Conservation (phyloP, 1,140 invertebrate genomes). For the Choristoneura fumiferana region DNA sequence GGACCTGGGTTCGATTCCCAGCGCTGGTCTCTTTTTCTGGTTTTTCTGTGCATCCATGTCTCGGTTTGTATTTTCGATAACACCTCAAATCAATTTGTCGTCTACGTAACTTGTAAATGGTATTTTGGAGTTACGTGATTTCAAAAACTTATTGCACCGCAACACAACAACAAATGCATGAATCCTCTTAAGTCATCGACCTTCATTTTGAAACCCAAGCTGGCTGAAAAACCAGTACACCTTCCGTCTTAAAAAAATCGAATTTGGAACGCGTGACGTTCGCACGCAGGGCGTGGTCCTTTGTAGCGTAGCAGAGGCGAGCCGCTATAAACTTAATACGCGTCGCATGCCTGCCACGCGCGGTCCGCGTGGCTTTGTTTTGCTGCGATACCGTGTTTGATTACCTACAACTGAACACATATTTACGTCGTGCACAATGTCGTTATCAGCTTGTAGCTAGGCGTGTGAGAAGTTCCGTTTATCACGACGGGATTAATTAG, state of each 20-base stretch:
- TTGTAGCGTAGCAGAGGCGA: conserved; percentile 30
- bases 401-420: conserved; percentile 47
- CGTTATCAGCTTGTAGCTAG: conserved; percentile 54
- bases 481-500: conserved; percentile 12
- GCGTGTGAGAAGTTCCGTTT: conserved; percentile 26
- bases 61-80: no score
- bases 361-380: conserved; percentile 65
- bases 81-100: no score
- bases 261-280: conserved; percentile 51
- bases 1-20: no score
- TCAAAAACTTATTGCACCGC: no score
- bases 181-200: no score
- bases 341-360: conserved; percentile 55
- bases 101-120: no score
- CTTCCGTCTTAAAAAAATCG: conserved; percentile 27
- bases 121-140: no score
- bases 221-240: no score
- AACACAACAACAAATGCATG: no score
- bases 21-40: no score
- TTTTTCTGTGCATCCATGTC: no score
- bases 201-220: no score
- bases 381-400: conserved; percentile 50
- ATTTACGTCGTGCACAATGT: conserved; percentile 53
- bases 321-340: conserved; percentile 25
- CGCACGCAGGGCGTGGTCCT: conserved; percentile 60